A percentile compares a stretch with the other conserved stretches of the same genome.
Evolutionary conservation across 2,797 vertebrate genomes (phyloP).

Genomic region (Alauda arvensis): DNA sequence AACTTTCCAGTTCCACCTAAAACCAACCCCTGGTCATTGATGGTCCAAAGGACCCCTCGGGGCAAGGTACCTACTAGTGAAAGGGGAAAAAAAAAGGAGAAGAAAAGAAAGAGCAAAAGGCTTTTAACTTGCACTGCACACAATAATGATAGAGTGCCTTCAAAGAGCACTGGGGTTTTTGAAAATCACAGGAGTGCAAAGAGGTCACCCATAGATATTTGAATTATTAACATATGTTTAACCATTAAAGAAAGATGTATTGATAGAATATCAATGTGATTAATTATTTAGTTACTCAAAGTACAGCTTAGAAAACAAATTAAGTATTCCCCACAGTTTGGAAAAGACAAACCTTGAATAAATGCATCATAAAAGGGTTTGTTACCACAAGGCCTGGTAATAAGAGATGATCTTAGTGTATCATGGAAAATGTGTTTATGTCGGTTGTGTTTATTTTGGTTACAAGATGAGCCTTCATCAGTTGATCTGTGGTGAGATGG

Average conservation of each 20-base stretch:
- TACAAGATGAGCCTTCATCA: background rate
- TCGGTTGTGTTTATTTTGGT: constrained; percentile 7
- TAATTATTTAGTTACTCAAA: constrained; percentile 92
- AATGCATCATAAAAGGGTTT: constrained; percentile 54
- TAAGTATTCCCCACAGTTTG: constrained; percentile 66
- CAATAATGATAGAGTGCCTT: constrained; percentile 70
- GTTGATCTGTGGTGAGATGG: background rate
- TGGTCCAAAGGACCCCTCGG: constrained; percentile 14
- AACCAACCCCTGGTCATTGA: constrained; percentile 8
- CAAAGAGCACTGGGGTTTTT: constrained; percentile 74
- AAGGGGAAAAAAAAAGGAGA: background rate
- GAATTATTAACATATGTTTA: constrained; percentile 92
- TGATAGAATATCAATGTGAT: constrained; percentile 87
- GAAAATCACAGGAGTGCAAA: constrained; percentile 75
- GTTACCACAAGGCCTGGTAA: constrained; percentile 52
- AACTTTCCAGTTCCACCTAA: constrained; percentile 58
- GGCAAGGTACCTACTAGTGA: background rate
- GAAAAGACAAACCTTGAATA: constrained; percentile 58
- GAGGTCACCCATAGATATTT: constrained; percentile 81
- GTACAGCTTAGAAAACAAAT: constrained; percentile 67
- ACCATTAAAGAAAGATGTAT: constrained; percentile 89
- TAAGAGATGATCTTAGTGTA: constrained; percentile 34
- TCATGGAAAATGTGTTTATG: background rate
- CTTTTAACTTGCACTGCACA: constrained; percentile 66
- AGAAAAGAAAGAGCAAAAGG: constrained; percentile 50